Conservation (phyloP, 2,113 vertebrate genomes). For the Pluvialis apricaria region DNA sequence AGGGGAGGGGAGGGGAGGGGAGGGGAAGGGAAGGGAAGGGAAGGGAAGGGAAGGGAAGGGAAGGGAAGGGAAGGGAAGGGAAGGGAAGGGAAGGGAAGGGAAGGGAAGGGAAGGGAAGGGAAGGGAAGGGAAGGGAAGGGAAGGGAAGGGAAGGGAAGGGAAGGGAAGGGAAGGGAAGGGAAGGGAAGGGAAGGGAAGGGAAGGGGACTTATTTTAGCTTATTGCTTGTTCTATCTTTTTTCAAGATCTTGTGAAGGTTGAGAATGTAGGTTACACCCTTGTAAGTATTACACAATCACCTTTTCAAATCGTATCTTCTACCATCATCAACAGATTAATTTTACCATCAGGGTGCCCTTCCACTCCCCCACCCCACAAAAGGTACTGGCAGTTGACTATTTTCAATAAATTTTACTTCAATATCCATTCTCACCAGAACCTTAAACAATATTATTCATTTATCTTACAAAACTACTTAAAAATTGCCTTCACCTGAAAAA, state of each 20-base stretch:
- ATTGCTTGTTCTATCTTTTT: conserved; percentile 54
- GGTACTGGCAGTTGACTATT: conserved; percentile 38
- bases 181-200: not conserved
- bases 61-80: too few species aligned
- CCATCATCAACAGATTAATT: not conserved
- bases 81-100: too few species aligned
- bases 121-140: too few species aligned
- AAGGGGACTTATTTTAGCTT: not conserved
- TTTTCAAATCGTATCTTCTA: not conserved
- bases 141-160: too few species aligned
- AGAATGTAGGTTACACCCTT: conserved; percentile 6
- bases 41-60: too few species aligned
- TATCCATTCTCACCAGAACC: conserved; percentile 67
- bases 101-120: too few species aligned
- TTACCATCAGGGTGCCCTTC: not conserved
- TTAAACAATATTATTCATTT: conserved; percentile 62
- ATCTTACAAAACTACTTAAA: conserved; percentile 72
- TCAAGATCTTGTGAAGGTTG: conserved; percentile 26
- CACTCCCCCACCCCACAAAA: not conserved
- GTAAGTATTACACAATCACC: not conserved
- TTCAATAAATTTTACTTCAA: conserved; percentile 69
- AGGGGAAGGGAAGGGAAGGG: not conserved
- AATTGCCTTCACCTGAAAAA: conserved; percentile 55
- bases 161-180: not conserved
- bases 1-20: too few species aligned